Base-by-base conservation (phyloP, 1,140 invertebrate genomes). In the Saccostrea glomerata region DNA sequence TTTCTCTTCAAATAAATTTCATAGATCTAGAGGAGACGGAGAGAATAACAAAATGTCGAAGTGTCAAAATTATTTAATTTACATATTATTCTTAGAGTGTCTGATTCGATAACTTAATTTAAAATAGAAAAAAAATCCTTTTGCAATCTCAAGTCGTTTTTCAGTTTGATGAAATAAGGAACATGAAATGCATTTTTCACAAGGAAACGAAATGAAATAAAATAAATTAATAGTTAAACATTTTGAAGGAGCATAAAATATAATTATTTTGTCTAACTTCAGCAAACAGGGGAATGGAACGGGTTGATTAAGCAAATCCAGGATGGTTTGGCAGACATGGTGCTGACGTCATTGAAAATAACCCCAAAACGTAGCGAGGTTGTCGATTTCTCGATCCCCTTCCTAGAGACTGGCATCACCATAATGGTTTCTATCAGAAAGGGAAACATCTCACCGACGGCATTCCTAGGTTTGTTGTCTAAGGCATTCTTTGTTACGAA, bases 401-500 rank as follows among this genome's bases (percentile, higher is more conserved):
- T 98, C 94, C 97, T 99, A 97, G 98, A 99, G 95, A 99, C 99
- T 4, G 99, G 99, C 56, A 99, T 99, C 36, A 98, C 98, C 3
- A 99, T 99, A 89, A 97, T 99, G 0, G 99, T 99, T 0, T 98
- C 98, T 3, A 99, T 99, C 94, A 96, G 98, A 91, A 99, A 98
- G 9, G 99, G 99, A 23, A 99, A 99, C 87, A 99, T 99, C 89
- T 99, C 98, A 3, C 98, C 99, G 0, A 99, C 98, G 17, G 99
- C 99, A n/a, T 99, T 99, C 95, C 95, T 99, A 90, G 97, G 97
- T 97, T 94, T 85, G 88, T 85, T 5, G 12, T 60, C 40, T 1
- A 20, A 63, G n/a, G n/a, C 13, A 3, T 47, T 63, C 58, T 63
- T 63, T 63, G n/a, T 17, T 63, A 20, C 58, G n/a, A 5, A 20